phyloP scores from a whole-genome alignment of 2,888 invertebrate species.

The Dastarcus helophoroides region DNA sequence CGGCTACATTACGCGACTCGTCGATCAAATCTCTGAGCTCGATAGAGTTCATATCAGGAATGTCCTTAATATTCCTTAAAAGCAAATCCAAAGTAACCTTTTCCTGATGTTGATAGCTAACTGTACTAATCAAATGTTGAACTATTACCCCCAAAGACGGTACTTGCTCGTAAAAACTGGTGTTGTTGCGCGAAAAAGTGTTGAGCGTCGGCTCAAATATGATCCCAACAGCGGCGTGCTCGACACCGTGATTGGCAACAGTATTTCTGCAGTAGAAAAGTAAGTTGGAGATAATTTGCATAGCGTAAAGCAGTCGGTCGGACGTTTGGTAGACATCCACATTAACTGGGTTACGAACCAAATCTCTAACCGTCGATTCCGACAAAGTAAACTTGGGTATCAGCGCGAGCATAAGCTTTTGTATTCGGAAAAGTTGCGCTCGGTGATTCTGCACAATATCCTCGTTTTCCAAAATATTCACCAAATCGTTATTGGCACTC shows the following conservation, averaged over 20 bases:
- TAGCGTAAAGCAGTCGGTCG: conserved; percentile 36
- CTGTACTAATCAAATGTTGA: conserved; percentile 44
- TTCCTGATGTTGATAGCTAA: conserved; percentile 43
- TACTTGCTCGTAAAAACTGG: conserved; percentile 29
- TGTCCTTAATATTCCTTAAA: conserved; percentile 37
- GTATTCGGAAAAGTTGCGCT: conserved; percentile 54
- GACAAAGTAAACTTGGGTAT: conserved; percentile 53
- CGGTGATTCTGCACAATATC: conserved; percentile 39
- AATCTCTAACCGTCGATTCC: conserved; percentile 28
- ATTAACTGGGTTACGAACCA: conserved; percentile 28
- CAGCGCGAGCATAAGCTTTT: conserved; percentile 62
- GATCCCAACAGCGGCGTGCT: conserved; percentile 42
- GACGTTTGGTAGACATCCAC: conserved; percentile 30
- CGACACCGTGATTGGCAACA: conserved; percentile 44
- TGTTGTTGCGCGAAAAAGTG: conserved; percentile 27
- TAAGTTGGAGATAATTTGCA: conserved; percentile 61
- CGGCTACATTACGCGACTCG: conserved; percentile 22
- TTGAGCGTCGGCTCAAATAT: conserved; percentile 42
- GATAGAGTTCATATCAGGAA: conserved; percentile 40
- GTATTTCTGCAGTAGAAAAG: conserved; percentile 59
- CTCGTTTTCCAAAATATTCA: conserved; percentile 29
- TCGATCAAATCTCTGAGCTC: conserved; percentile 45
- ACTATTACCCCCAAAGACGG: conserved; percentile 43
- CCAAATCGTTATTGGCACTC: conserved; percentile 31
- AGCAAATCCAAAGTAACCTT: conserved; percentile 40